Conservation (phyloP, 2,888 invertebrate species). For the Esperia sulphurella region DNA sequence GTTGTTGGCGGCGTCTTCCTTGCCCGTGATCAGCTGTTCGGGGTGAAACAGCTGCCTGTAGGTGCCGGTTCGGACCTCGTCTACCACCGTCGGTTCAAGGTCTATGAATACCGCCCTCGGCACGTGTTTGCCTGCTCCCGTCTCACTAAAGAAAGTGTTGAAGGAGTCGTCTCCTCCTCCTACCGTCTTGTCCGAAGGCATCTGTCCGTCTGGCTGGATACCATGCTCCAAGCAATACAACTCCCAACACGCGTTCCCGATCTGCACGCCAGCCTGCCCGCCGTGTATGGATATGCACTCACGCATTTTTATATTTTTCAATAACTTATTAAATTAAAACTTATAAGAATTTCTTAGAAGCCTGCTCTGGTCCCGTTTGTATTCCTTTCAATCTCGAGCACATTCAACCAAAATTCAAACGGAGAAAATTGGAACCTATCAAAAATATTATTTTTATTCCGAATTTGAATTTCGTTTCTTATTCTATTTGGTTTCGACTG, state of each 20-base stretch:
- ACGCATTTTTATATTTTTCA: constrained; percentile 51
- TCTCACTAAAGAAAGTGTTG: constrained; percentile 96
- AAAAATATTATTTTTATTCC: background rate
- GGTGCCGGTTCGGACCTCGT: constrained; percentile 92
- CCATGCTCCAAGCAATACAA: constrained; percentile 90
- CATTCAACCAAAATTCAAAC: constrained; percentile 31
- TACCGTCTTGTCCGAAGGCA: constrained; percentile 89
- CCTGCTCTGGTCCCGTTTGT: constrained; percentile 9
- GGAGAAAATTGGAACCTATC: constrained; percentile 16
- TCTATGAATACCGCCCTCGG: constrained; percentile 97
- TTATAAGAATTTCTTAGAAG: constrained; percentile 12
- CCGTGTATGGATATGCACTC: constrained; percentile 73
- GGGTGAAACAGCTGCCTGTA: constrained; percentile 97
- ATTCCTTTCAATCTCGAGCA: constrained; percentile 26
- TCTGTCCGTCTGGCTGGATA: constrained; percentile 91
- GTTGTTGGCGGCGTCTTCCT: constrained; percentile 98
- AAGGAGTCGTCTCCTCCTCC: constrained; percentile 96
- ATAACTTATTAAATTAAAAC: constrained; percentile 48
- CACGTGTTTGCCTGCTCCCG: constrained; percentile 96
- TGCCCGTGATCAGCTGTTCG: constrained; percentile 96
- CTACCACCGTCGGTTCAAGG: constrained; percentile 96
- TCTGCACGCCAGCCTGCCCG: constrained; percentile 85
- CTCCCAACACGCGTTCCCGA: constrained; percentile 93
- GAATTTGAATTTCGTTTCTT: too few relatives aligned
- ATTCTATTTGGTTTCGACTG: too few relatives aligned